A percentile compares a stretch with the other conserved stretches of the same genome.
phyloP scores from a whole-genome alignment of 2,113 vertebrate genomes.

The Eretmochelys imbricata region DNA sequence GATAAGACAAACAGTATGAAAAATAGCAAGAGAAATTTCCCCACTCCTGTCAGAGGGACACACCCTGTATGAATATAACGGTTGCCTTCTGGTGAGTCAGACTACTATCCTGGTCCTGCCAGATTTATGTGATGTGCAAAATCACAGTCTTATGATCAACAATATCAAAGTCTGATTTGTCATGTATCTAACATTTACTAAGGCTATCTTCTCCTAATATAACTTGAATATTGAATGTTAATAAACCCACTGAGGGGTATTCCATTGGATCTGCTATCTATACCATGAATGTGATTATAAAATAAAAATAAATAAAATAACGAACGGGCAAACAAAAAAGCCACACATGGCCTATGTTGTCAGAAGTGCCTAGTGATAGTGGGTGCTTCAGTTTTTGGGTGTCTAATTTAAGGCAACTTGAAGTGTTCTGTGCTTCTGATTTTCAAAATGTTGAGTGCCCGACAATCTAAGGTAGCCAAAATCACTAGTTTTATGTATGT shows the following conservation, averaged over 20 bases:
- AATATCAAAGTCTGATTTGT: constrained; percentile 59
- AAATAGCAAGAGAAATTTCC: constrained; percentile 24
- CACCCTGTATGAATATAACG: constrained; percentile 40
- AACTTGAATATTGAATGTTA: background rate
- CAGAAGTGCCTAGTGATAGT: constrained; percentile 18
- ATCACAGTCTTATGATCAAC: constrained; percentile 57
- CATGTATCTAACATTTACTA: constrained; percentile 48
- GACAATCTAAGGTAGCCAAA: background rate
- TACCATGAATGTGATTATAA: constrained; percentile 41
- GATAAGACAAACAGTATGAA: constrained; percentile 44
- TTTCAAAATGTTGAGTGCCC: background rate
- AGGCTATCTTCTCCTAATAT: constrained; percentile 54
- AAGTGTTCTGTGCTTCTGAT: background rate
- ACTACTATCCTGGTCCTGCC: constrained; percentile 7
- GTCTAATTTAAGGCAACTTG: background rate
- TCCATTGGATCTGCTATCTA: constrained; percentile 33
- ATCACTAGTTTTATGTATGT: background rate
- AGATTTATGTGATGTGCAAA: constrained; percentile 35
- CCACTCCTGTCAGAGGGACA: background rate
- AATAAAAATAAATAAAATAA: constrained; percentile 10
- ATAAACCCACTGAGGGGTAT: constrained; percentile 11
- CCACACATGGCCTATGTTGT: background rate
- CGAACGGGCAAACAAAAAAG: constrained; percentile 1
- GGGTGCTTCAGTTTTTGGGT: constrained; percentile 11
- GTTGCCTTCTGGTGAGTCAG: constrained; percentile 46